Percentiles rank a stretch among this genome's conserved stretches.
These are phyloP conservation scores for Halocynthia aurantium DNA, from an alignment of 23 tunicate genomes.

Conservation along the genomic window DNA sequence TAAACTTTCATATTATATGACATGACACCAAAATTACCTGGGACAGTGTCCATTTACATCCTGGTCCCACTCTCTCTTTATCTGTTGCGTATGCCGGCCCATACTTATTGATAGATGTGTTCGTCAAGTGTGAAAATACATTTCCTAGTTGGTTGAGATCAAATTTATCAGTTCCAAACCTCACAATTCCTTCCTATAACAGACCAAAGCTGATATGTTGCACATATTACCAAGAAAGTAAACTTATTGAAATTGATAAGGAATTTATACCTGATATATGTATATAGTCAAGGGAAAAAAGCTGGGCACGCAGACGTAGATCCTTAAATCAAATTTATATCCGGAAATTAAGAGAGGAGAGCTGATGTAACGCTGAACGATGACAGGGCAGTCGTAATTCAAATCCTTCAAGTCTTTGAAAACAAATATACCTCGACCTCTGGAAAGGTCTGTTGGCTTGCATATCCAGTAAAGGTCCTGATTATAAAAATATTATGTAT, in stretches of 20 bases:
- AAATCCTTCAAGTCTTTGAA: slow-evolving; percentile 75
- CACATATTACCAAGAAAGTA: no score
- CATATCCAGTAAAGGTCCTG: slow-evolving; percentile 81
- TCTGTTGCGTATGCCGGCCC: slow-evolving; percentile 75
- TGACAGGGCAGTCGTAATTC: slow-evolving; percentile 80
- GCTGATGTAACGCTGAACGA: slow-evolving; percentile 72
- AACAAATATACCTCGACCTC: slow-evolving; percentile 90
- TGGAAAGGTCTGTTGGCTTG: slow-evolving; percentile 80
- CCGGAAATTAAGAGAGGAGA: slow-evolving; percentile 77
- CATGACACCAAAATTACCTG: slow-evolving; percentile 37
- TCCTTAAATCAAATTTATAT: slow-evolving; percentile 78
- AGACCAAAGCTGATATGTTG: not conserved
- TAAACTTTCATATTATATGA: no score
- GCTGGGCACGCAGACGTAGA: slow-evolving; percentile 88
- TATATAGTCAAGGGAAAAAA: slow-evolving; percentile 82
- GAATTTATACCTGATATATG: slow-evolving; percentile 52
- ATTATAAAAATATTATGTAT: not conserved
- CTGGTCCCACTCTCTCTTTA: slow-evolving; percentile 83
- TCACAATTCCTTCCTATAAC: slow-evolving; percentile 69
- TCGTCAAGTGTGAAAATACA: slow-evolving; percentile 80
- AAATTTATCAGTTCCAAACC: slow-evolving; percentile 82
- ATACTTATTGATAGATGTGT: slow-evolving; percentile 84
- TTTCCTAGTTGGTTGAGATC: slow-evolving; percentile 73
- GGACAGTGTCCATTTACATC: slow-evolving; percentile 89
- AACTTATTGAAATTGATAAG: not conserved